These are phyloP conservation scores for Candoia aspera DNA, from an alignment of 2,113 vertebrate genomes.

Conservation along the genomic window DNA sequence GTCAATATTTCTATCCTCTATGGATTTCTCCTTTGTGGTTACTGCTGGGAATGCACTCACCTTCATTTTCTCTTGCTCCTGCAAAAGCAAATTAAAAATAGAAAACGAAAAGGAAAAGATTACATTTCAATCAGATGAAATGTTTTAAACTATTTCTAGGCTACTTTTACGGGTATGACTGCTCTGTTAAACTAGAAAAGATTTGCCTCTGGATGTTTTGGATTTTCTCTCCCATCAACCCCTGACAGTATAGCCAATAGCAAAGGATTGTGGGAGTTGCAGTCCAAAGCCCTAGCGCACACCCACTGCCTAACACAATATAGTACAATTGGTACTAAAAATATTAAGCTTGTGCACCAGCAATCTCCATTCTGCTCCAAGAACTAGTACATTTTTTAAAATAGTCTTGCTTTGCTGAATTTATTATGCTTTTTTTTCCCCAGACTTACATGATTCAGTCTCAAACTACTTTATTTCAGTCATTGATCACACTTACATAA, in stretches of 20 bases:
- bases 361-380: neutral
- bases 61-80: conserved; percentile 41
- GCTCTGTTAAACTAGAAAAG: neutral
- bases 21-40: neutral
- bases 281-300: neutral
- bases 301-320: neutral
- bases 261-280: neutral
- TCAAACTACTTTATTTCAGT: neutral
- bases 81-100: neutral
- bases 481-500: neutral
- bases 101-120: conserved; percentile 37
- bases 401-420: neutral
- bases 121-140: neutral
- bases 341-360: neutral
- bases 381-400: neutral
- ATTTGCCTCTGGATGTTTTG: neutral
- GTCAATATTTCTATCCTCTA: neutral
- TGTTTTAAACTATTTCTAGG: neutral
- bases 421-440: neutral
- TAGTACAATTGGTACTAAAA: neutral
- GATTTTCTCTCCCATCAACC: neutral
- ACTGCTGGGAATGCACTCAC: conserved; percentile 49
- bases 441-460: neutral
- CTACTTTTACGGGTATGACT: neutral
- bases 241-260: neutral